Evolutionary conservation across 2,888 invertebrate species (phyloP), one percentile per base, ranked within the genome.

Genomic region (Lasioglossum malachurum): DNA sequence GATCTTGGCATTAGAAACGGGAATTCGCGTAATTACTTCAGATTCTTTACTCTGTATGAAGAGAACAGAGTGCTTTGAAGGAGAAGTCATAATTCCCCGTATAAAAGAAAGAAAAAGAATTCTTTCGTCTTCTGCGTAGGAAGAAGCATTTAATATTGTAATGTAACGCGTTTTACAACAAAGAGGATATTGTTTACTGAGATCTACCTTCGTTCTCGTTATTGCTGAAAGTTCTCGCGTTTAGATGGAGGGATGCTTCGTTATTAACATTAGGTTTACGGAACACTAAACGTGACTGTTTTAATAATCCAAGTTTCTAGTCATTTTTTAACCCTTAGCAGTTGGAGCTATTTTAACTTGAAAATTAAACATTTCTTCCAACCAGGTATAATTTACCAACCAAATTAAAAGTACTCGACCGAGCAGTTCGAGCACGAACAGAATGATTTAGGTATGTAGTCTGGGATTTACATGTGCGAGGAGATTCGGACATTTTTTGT

Each of bases 21-120:
- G 83, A 77, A 77, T 87, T 87, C 82, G 77, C 80, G 69, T 82
- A 82, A 88, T 85, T 83, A 80, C 72, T 83, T 72, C 78, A 31
- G 80, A 83, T 82, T 82, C 82, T 73, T 41, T 67, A 57, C 71
- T 71, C 44, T 72, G 71, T 27, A 27, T 71, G 64, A 72, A 64
- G 64, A 57, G 53, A 35, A 35, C 71, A 80, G 81, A 82, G 82
- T 67, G 77, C 87, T 79, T 64, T 75, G 79, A 83, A 78, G 53
- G 71, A 60, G 82, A 71, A 64, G 79, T 80, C 79, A 74, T 80
- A 80, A 80, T 87, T 77, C 82, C 64, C 75, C 71, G 49, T 44
- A 53, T 73, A 72, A 77, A 87, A 87, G 69, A 69, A 74, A 79
- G 67, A 64, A 23, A 38, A 71, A 44, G 69, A 82, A n/a, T 64